Base-by-base conservation (phyloP, 30 jellyfish, hydroid and myxozoan genomes). In the Aurelia sp. region DNA sequence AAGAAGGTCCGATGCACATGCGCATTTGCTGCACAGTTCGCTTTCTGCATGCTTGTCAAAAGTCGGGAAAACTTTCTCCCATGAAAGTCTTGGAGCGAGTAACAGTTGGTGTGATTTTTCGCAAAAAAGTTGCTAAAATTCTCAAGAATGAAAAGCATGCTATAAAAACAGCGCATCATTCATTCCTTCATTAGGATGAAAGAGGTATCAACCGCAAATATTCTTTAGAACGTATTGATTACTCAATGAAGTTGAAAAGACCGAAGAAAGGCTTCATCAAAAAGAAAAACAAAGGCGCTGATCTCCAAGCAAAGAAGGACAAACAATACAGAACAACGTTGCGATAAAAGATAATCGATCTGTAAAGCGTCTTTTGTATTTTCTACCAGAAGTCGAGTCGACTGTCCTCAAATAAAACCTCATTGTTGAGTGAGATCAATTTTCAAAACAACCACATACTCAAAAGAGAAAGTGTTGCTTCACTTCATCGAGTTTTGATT, bases 381-480 rank as follows among this genome's bases (percentile, higher is more conserved):
- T 62, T 76, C 63, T 74, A 27, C 86, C 86, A 76, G 86, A 60
- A 76, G 86, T 40, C 86, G 82, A 61, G 55, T 76, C 63, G 19
- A 66, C 86, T 66, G 66, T 76, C 30, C 86, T 55, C 44, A 76
- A 16, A 58, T 15, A 33, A 66, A 76, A 76, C 86, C 66, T 51
- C 76, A 76, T 76, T 76, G 86, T 76, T 75, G 33, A 33, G 59
- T 0, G 55, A 44, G 76, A 13, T 76, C 86, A 66, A 55, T 66
- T 76, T 58, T 76, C 86, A 76, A 58, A 76, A 76, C 73, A 44
- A 44, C 55, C 55, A 44, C 55, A 44, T 6, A 44, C 55, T 44
- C 55, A 4, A 44, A 44, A 44, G 55, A 44, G 55, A 44, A 44
- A 44, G 55, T 44, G 55, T 44, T 44, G 55, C 55, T 5, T 44